phyloP scores from a whole-genome alignment of 2,797 vertebrate species.

The Tenualosa ilisha region DNA sequence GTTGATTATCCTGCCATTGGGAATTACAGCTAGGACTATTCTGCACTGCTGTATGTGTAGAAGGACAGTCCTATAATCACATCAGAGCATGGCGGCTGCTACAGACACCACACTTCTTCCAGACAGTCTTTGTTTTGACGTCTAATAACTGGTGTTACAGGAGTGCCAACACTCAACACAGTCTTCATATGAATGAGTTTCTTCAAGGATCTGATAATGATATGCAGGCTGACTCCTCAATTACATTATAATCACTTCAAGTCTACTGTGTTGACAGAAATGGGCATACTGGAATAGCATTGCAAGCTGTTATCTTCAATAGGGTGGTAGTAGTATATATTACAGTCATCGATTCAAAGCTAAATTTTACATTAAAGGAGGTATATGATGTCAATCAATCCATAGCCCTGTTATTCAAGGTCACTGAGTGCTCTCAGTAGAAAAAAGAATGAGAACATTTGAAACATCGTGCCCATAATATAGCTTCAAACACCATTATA shows the following conservation, averaged over 20 bases:
- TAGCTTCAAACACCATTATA: too few relatives aligned
- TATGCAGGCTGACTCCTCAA: constrained; percentile 6
- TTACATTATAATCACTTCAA: neutral
- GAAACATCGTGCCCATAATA: too few relatives aligned
- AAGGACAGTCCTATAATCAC: neutral
- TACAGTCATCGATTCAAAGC: too few relatives aligned
- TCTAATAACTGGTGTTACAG: constrained; percentile 7
- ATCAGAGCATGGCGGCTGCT: neutral
- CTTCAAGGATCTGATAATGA: constrained; percentile 17
- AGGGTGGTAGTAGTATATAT: too few relatives aligned
- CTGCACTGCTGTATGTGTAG: too few relatives aligned
- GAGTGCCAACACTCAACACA: constrained; percentile 4
- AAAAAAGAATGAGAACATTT: too few relatives aligned
- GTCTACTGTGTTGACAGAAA: neutral
- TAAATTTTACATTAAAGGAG: too few relatives aligned
- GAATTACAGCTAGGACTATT: too few relatives aligned
- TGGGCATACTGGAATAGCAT: neutral
- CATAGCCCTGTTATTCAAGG: too few relatives aligned
- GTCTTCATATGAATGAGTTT: neutral
- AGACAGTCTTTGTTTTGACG: neutral
- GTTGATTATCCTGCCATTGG: too few relatives aligned
- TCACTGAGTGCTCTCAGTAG: too few relatives aligned
- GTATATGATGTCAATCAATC: too few relatives aligned
- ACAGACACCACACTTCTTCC: neutral
- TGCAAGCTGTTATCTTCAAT: neutral